A percentile compares a stretch with the other conserved stretches of the same genome.
These are phyloP conservation scores for Alligator sinensis DNA, from an alignment of 2,113 vertebrate species.

Conservation along the genomic window DNA sequence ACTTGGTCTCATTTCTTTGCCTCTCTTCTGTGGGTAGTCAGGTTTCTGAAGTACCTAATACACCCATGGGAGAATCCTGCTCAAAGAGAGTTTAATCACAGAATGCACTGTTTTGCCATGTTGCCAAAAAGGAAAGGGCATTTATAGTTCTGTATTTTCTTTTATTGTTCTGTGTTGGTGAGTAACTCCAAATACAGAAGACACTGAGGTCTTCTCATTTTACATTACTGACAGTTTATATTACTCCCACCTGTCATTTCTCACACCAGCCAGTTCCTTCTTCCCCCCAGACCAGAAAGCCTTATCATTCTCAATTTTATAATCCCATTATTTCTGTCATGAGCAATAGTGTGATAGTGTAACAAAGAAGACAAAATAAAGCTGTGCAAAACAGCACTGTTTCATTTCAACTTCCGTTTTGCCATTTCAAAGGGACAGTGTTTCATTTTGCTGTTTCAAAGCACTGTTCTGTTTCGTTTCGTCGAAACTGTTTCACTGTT, in stretches of 20 bases:
- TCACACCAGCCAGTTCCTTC: conserved; percentile 6
- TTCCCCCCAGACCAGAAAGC: not conserved
- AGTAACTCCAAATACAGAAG: not conserved
- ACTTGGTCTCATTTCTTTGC: conserved; percentile 26
- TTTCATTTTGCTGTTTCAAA: not conserved
- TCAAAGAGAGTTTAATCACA: conserved; percentile 10
- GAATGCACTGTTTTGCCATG: not conserved
- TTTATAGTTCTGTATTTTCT: not conserved
- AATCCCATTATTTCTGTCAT: not conserved
- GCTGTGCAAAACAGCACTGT: not conserved
- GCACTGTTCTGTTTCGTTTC: not conserved
- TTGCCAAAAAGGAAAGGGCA: not conserved
- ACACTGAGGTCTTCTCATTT: not conserved
- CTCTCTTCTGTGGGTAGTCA: conserved; percentile 17
- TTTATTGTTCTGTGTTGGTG: not conserved
- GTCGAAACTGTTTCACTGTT: too few species aligned
- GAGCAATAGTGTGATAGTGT: not conserved
- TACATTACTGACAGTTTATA: not conserved
- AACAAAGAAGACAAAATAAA: not conserved
- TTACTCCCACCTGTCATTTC: not conserved
- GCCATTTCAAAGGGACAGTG: not conserved
- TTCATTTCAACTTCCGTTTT: not conserved
- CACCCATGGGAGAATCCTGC: not conserved
- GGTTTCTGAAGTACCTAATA: conserved; percentile 30
- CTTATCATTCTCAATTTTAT: not conserved